Base-by-base conservation (phyloP, 2,113 vertebrate species). In the Murina feae region DNA sequence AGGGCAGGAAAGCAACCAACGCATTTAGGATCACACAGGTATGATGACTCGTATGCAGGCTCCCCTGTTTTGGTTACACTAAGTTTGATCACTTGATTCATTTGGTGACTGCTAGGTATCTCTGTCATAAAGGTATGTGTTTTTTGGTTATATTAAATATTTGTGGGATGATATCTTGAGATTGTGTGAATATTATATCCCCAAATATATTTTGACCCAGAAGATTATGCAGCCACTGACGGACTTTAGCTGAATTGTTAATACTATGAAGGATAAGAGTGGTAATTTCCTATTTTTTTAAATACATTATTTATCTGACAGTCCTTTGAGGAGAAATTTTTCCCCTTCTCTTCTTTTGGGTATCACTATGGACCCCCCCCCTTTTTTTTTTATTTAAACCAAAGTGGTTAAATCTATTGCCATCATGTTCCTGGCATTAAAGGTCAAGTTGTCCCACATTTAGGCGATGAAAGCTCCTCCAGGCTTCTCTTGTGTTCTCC, bases 1-100 rank as follows among this genome's bases (percentile, higher is more conserved):
- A 28, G 37, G 76, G 14, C 30, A 25, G 9, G 13, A 44, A 6
- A 65, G 13, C 39, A 6, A 65, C 63, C 37, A 37, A 20, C 39
- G 18, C 4, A 30, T 39, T n/a, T 18, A 63, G 55, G 42, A 4
- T 53, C 49, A 49, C 0, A 0, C 0, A 0, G 63, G 1, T 7
- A 5, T 68, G 55, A 37, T 21, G 42, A 75, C 11, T 72, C n/a
- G 9, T 35, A 13, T 4, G 1, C 10, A 13, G 32, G 42, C 49
- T 66, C 8, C 65, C 17, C 20, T 32, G 32, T 75, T 23, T 47
- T 30, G 47, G 11, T 25, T 35, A 37, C 28, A 3, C 28, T 18
- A 10, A 21, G 2, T 63, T 42, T 71, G 11, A 39, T 81, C 32
- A 44, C 35, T 74, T 71, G 21, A 17, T 90, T 44, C 53, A n/a